A percentile compares a stretch with the other conserved stretches of the same genome.
These are phyloP conservation scores for Hipposideros armiger DNA, from an alignment of 2,113 vertebrate genomes.

Conservation along the genomic window DNA sequence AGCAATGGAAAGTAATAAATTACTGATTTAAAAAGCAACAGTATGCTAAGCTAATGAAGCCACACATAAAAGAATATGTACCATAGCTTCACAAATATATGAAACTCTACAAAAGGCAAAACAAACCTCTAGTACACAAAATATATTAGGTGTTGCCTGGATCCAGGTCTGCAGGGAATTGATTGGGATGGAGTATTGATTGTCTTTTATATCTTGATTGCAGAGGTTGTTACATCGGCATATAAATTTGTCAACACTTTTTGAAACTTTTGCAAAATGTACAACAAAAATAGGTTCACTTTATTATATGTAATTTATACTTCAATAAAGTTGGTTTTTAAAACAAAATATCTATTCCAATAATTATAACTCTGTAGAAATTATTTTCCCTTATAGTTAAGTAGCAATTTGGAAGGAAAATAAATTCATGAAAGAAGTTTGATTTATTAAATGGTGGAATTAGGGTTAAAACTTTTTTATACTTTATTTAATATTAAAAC, in stretches of 20 bases:
- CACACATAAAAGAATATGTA: not conserved
- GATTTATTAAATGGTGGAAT: not conserved
- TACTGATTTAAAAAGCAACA: not conserved
- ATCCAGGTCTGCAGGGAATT: not conserved
- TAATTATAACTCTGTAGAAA: not conserved
- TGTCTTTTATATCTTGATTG: not conserved
- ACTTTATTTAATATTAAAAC: not conserved
- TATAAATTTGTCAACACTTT: not conserved
- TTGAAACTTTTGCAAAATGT: not conserved
- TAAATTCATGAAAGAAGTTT: not conserved
- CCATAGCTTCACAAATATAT: not conserved
- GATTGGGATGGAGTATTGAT: not conserved
- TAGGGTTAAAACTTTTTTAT: not conserved
- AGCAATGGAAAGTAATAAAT: not conserved
- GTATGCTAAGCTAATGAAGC: not conserved
- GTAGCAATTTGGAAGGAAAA: not conserved
- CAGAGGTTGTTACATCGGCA: not conserved
- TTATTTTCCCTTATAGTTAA: not conserved
- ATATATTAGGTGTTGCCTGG: not conserved
- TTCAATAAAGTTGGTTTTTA: not conserved
- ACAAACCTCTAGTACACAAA: not conserved
- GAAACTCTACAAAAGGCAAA: not conserved
- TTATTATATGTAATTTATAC: not conserved
- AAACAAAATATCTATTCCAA: not conserved
- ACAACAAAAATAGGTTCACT: not conserved